Base-by-base conservation (phyloP, 1,140 invertebrate species). In the Brachionus rotundiformis region DNA sequence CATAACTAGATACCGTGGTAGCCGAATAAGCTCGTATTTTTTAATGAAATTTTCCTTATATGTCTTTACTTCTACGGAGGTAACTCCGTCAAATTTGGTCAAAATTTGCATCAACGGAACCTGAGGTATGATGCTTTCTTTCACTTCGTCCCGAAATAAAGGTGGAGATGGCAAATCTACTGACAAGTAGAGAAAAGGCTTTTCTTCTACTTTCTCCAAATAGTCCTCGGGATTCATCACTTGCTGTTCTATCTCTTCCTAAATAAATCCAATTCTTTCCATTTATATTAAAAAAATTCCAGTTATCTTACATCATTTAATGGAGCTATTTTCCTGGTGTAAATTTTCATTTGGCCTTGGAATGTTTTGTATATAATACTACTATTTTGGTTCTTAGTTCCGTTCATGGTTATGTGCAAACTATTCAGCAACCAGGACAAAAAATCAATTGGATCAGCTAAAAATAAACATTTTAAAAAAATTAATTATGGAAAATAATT, bases 21-120 rank as follows among this genome's bases (percentile, higher is more conserved):
- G 89, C 84, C 92, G 90, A 0, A 94, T 95, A 29, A 99, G 93
- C 89, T 98, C 94, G 89, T 98, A 99, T 84, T 94, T 90, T 86
- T 98, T 99, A 89, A 99, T 90, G 85, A 95, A 95, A 86, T 97
- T 98, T 86, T 99, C 97, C 87, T 99, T 99, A 86, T 98, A 98
- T 0, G 96, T 99, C 89, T 98, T 98, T 87, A 98, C 98, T 87
- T 99, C 98, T 87, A 98, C 98, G 85, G 98, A 95, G 23, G 91
- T 90, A 71, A 93, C 91, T 2, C 96, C 96, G 89, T 98, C 98
- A 86, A 98, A 99, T 89, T 99, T 99, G 54, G 92, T 92, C 41
- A 99, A 89, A 54, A 99, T 88, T 63, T 93, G 93, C 84, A 94
- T 95, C 19, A 99, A 90, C 86, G 97, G 98, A 85, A 94, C 94